phyloP scores from a whole-genome alignment of 2,888 invertebrate species.

The Andrena trimmerana region DNA sequence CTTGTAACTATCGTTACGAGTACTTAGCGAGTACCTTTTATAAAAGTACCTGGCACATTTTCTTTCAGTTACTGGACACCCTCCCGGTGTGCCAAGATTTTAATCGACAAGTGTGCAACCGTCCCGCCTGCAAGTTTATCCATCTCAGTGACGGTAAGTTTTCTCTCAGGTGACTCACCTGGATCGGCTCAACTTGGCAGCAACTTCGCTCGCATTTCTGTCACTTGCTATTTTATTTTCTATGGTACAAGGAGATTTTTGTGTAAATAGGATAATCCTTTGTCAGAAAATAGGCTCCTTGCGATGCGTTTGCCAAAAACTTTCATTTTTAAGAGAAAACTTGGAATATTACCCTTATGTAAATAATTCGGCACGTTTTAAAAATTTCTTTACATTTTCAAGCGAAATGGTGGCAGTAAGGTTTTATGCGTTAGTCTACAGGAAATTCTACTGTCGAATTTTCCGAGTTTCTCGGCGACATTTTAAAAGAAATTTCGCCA shows the following conservation, averaged over 20 bases:
- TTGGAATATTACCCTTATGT: too few relatives aligned
- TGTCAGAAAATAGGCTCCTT: too few relatives aligned
- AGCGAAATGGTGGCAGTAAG: too few relatives aligned
- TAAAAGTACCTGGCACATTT: constrained; percentile 81
- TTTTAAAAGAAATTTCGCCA: background rate
- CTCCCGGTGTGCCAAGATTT: constrained; percentile 99
- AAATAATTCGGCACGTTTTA: too few relatives aligned
- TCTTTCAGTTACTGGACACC: constrained; percentile 99
- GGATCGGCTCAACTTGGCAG: background rate
- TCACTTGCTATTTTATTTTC: background rate
- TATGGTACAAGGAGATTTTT: background rate
- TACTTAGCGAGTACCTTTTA: constrained; percentile 58
- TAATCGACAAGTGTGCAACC: constrained; percentile 98
- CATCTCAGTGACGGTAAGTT: constrained; percentile 97
- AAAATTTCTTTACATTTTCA: too few relatives aligned
- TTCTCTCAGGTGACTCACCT: background rate
- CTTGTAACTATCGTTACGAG: constrained; percentile 58
- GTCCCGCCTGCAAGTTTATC: constrained; percentile 99
- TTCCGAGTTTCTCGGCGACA: background rate
- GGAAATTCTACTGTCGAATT: background rate
- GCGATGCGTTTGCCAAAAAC: too few relatives aligned
- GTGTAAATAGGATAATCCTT: too few relatives aligned
- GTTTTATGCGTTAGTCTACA: background rate
- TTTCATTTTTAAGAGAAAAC: fast-evolving
- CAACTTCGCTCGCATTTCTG: background rate